Evolutionary conservation across 2,113 vertebrate genomes (phyloP).

Genomic region (Uria lomvia): DNA sequence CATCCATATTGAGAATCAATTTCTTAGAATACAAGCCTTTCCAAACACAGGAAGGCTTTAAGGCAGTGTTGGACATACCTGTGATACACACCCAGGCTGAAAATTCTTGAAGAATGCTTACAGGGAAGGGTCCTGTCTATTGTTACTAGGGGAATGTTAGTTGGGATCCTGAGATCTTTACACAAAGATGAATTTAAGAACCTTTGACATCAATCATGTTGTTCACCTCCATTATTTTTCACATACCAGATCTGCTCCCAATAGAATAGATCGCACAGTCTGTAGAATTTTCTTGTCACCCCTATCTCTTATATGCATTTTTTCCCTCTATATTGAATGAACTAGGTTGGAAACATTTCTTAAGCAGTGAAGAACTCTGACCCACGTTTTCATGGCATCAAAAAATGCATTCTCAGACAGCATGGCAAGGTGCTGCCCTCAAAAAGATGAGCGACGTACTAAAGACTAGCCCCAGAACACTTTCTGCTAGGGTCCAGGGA

Average conservation of each 20-base stretch:
- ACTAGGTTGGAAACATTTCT: background rate
- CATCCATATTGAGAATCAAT: background rate
- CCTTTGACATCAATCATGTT: background rate
- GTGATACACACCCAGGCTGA: background rate
- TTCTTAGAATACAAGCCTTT: background rate
- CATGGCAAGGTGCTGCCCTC: background rate
- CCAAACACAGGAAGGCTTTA: background rate
- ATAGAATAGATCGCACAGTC: background rate
- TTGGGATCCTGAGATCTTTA: background rate
- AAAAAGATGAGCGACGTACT: background rate
- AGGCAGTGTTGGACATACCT: background rate
- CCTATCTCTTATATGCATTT: background rate
- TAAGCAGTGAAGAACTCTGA: background rate
- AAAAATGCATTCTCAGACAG: background rate
- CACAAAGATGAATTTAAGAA: background rate
- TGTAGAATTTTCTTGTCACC: background rate
- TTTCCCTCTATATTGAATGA: background rate
- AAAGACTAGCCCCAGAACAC: background rate
- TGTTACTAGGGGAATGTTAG: background rate
- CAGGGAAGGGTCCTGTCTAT: background rate
- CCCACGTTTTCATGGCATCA: background rate
- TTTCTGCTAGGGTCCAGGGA: background rate
- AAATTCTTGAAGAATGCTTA: background rate
- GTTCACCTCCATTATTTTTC: background rate
- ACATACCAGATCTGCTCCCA: background rate